Percentiles rank a stretch among this genome's conserved stretches.
These are phyloP conservation scores for Peromyscus californicus DNA, from an alignment of 2,113 vertebrate species.

Conservation along the genomic window DNA sequence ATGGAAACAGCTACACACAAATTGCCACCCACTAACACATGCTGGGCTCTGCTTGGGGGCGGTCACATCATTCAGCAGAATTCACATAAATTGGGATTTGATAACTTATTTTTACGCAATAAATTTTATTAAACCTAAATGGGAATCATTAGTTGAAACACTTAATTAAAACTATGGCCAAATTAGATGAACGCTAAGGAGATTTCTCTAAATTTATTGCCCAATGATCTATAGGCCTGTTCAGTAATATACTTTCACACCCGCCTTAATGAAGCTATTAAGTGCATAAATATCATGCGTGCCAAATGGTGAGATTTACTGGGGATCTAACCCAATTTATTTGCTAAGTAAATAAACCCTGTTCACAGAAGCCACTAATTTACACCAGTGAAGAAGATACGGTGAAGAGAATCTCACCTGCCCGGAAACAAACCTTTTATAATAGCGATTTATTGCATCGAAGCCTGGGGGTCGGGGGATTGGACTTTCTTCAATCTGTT, in stretches of 20 bases:
- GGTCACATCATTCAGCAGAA: not conserved
- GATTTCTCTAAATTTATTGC: slow-evolving; percentile 75
- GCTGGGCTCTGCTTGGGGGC: not conserved
- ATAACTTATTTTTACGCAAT: slow-evolving; percentile 77
- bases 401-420: not conserved
- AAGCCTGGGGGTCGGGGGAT: not conserved
- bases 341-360: slow-evolving; percentile 69
- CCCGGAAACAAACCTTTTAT: not conserved
- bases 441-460: not conserved
- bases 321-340: slow-evolving; percentile 63
- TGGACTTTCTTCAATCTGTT: not conserved
- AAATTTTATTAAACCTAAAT: slow-evolving; percentile 80
- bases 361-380: slow-evolving; percentile 10
- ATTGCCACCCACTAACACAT: not conserved
- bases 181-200: slow-evolving; percentile 68
- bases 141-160: slow-evolving; percentile 80
- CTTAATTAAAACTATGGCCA: slow-evolving; percentile 79
- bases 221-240: slow-evolving; percentile 72
- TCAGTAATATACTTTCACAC: slow-evolving; percentile 69
- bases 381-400: not conserved
- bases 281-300: slow-evolving; percentile 75
- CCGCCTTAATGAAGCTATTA: slow-evolving; percentile 78
- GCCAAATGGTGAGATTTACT: slow-evolving; percentile 66
- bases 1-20: not conserved
- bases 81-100: slow-evolving; percentile 55